Base-by-base conservation (phyloP, 2,113 vertebrate species). In the Megalops atlanticus region DNA sequence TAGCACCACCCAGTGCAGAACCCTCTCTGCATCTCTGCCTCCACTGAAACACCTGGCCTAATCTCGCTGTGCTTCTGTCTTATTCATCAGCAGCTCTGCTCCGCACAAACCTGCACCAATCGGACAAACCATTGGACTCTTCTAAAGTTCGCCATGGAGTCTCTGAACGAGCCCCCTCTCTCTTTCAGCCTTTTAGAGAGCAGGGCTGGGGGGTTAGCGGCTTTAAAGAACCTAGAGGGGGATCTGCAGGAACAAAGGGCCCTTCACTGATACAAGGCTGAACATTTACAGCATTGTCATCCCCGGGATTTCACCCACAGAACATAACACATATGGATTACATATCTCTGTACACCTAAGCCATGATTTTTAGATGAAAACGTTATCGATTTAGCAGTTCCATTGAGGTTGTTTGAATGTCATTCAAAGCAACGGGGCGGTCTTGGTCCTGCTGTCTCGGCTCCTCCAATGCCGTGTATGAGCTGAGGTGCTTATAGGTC, bases 41-140 rank as follows among this genome's bases (percentile, higher is more conserved):
- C 39, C n/a, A 47, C 40, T 45, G 33, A 58, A 76, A 76, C 73
- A 24, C 80, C 47, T 38, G 27, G n/a, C 74, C 43, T 81, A 64
- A 76, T 81, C 73, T 64, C n/a, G 58, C 58, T 40, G 36, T 10
- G 40, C 74, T 52, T 64, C 41, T 69, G 74, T 76, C 71, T 52
- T 74, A 31, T 58, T 74, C 74, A 70, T 69, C 41, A 14, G 24
- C 80, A 38, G 39, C 74, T 64, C 58, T 64, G 33, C 38, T 31
- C 58, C 18, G 36, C 33, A 24, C 58, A 81, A 81, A 76, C 45
- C 73, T 54, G 31, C 12, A 45, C 39, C 0, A 39, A 21, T 39
- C 4, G 64, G 73, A 49, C 76, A 76, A 76, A 74, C 80, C 12
- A 31, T 33, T 75, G 12, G 49, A 76, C 74, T 81, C 36, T 41